These are phyloP conservation scores for Schizaphis graminum DNA, from an alignment of 2,888 invertebrate genomes.

Conservation along the genomic window DNA sequence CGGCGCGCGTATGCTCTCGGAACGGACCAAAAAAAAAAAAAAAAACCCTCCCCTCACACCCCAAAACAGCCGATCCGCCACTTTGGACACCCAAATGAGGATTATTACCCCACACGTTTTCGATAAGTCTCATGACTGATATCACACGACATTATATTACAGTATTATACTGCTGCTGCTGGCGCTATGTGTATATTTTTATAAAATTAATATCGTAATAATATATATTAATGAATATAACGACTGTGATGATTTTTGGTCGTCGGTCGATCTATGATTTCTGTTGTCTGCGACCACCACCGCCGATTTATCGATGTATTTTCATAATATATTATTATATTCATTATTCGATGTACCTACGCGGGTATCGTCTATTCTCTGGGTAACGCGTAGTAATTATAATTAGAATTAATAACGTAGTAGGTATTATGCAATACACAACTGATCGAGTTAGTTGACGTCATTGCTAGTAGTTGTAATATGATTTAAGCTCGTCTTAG, in stretches of 20 bases:
- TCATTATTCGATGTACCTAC: neutral
- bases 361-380: neutral
- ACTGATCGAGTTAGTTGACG: neutral
- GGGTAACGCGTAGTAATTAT: neutral
- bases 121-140: neutral
- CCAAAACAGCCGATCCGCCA: neutral
- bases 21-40: neutral
- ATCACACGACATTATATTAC: no score
- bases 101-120: neutral
- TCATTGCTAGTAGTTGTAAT: no score
- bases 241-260: neutral
- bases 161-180: no score
- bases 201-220: no score
- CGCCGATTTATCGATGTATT: neutral
- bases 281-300: neutral
- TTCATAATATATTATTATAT: neutral
- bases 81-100: neutral
- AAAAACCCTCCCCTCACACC: neutral
- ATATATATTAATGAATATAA: neutral
- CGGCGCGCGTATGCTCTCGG: no score
- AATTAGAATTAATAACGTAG: neutral
- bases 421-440: neutral
- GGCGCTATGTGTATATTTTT: no score
- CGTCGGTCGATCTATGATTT: neutral
- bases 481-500: neutral